Conservation (phyloP, 2,797 vertebrate genomes). For the Phaenicophaeus curvirostris region DNA sequence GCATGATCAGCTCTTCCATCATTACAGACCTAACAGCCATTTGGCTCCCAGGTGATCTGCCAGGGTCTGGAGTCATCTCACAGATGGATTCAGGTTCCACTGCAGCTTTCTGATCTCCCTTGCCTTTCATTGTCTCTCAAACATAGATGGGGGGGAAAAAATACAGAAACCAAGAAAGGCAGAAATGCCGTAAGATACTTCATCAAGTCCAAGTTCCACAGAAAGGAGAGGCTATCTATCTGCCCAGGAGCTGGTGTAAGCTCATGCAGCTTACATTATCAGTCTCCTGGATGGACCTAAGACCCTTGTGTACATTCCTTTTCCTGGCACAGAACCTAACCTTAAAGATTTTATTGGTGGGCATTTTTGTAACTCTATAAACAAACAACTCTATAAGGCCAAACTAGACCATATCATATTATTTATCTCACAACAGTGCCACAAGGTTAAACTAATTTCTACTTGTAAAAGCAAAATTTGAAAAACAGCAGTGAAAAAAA, state of each 20-base stretch:
- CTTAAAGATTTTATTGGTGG: not conserved
- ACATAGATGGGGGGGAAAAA: not conserved
- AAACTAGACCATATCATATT: not conserved
- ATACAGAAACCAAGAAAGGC: not conserved
- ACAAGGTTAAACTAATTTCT: not conserved
- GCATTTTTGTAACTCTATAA: rapidly evolving
- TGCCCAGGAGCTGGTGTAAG: not conserved
- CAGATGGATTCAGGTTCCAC: not conserved
- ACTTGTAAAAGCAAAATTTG: not conserved
- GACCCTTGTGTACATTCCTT: not conserved
- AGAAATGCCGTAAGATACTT: not conserved
- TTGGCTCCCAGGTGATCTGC: not conserved
- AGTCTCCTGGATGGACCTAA: not conserved
- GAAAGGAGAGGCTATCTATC: not conserved
- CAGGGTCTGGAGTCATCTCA: not conserved
- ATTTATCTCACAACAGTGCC: not conserved
- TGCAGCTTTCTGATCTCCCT: not conserved
- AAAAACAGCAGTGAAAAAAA: not conserved
- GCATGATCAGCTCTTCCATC: not conserved
- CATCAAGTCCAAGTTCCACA: not conserved
- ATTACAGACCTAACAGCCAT: not conserved
- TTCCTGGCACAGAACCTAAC: not conserved
- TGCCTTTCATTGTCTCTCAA: not conserved
- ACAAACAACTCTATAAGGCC: not conserved
- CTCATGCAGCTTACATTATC: not conserved